Conservation (phyloP, 1,140 invertebrate genomes). For the Pygmarrhopalites habei region DNA sequence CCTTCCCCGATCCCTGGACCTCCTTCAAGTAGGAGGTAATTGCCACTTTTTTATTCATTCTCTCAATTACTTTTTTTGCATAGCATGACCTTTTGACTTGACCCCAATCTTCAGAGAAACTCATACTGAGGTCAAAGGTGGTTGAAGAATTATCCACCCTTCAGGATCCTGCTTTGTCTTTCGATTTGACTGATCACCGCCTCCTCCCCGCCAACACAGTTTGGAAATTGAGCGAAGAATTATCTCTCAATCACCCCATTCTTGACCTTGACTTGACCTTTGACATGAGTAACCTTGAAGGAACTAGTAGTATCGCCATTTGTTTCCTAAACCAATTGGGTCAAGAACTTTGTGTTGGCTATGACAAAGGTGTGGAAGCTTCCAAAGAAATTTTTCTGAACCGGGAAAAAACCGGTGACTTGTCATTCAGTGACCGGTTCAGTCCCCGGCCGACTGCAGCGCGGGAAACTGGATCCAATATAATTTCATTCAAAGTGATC, state of each 20-base stretch:
- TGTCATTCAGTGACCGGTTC: background rate
- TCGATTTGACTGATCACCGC: background rate
- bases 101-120: no score
- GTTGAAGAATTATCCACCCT: background rate
- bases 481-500: conserved; percentile 6
- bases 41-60: no score
- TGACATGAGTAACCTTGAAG: background rate
- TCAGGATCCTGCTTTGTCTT: background rate
- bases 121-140: background rate
- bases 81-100: no score
- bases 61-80: no score
- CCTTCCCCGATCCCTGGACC: conserved; percentile 8
- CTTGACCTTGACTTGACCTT: conserved; percentile 21
- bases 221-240: background rate
- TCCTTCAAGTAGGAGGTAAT: no score
- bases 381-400: conserved; percentile 21
- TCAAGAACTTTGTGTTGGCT: conserved; percentile 31
- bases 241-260: conserved; percentile 3
- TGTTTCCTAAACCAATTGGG: conserved; percentile 17
- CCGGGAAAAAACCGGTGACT: conserved; percentile 17
- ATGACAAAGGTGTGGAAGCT: conserved; percentile 8
- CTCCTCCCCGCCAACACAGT: background rate
- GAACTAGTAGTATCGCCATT: conserved; percentile 4
- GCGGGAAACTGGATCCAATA: conserved; percentile 4
- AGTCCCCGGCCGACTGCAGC: background rate